These are phyloP conservation scores for Clarias macrocephalus DNA, from an alignment of 2,113 vertebrate genomes.

Conservation along the genomic window DNA sequence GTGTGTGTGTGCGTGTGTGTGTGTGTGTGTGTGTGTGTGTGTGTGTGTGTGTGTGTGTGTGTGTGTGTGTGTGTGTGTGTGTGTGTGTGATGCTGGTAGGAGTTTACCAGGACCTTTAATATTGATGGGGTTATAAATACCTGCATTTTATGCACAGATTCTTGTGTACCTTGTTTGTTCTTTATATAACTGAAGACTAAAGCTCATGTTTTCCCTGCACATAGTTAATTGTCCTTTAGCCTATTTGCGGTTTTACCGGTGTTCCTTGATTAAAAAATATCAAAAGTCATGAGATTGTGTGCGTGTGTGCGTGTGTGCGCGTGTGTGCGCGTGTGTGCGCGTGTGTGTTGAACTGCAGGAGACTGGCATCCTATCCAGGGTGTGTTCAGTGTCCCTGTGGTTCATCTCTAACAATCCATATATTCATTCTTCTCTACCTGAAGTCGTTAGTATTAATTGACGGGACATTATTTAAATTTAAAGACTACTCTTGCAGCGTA, in stretches of 20 bases:
- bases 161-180: neutral
- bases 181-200: neutral
- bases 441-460: neutral
- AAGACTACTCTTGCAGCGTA: neutral
- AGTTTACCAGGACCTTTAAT: neutral
- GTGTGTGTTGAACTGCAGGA: too few relatives aligned
- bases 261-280: too few relatives aligned
- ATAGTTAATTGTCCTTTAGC: neutral
- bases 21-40: too few relatives aligned
- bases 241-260: neutral
- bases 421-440: neutral
- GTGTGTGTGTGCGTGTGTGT: too few relatives aligned
- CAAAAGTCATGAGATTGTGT: neutral
- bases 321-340: too few relatives aligned
- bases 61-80: too few relatives aligned
- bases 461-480: neutral
- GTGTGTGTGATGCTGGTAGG: neutral
- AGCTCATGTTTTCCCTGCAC: neutral
- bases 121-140: neutral
- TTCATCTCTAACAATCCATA: neutral
- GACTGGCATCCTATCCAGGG: too few relatives aligned
- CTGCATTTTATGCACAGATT: neutral
- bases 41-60: too few relatives aligned
- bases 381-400: neutral
- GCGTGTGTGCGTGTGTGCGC: too few relatives aligned